Base-by-base conservation (phyloP, 2,888 invertebrate species). In the Tupiocoris notatus region DNA sequence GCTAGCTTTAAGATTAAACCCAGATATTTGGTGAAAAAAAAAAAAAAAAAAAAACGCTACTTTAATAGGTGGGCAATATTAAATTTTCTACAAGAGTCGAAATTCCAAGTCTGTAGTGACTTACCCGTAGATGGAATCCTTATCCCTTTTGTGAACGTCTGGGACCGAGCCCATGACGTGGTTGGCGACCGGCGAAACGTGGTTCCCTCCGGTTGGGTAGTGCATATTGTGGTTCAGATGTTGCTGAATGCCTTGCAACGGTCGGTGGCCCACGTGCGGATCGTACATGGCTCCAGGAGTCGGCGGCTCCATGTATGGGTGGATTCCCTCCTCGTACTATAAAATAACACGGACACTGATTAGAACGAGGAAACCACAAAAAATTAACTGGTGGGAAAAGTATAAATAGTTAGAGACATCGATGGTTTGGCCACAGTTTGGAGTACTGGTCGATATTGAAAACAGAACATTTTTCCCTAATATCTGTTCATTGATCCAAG, bases 111-210 rank as follows among this genome's bases (percentile, higher is more conserved):
- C n/a, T n/a, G n/a, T n/a, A n/a, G n/a, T n/a, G n/a, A 90, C 95
- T 93, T 89, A 97, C 97, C 96, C 96, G 88, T 97, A 97, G 86
- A 97, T 96, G 84, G 96, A 95, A 89, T 97, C 96, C 89, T 96
- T 97, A 89, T 97, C 97, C 85, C 97, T 89, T 88, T 97, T 97
- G 87, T 95, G 95, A 83, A 95, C 95, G 86, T 95, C 94, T 83
- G 95, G 94, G 79, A 89, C 89, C 81, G 88, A 86, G 77, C 86
- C 86, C 88, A 93, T 89, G 85, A 94, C 93, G 87, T 94, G 94
- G 88, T 94, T 91, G 84, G 88, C 85, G 82, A 86, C 81, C 81
- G 83, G 82, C 82, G 93, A 88, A 85, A 89, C 87, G 84, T 92
- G 92, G 86, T 94, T 89, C 84, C 85, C 87, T 84, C 86, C 88